phyloP scores from a whole-genome alignment of 2,797 vertebrate species.

The Parauchenoglanis ngamensis region DNA sequence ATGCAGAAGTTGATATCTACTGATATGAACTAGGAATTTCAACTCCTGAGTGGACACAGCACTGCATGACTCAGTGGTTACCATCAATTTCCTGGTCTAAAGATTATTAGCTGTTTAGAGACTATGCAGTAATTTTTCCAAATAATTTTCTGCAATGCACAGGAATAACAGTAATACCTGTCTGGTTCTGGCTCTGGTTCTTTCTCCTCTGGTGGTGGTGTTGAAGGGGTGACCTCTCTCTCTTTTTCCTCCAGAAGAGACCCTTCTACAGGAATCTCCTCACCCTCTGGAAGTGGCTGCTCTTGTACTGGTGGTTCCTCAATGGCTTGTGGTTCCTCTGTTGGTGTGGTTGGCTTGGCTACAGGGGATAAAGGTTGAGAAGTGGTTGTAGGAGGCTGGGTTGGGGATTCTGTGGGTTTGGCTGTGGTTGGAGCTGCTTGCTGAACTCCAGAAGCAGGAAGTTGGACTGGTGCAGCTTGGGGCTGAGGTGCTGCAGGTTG shows the following conservation, averaged over 20 bases:
- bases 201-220: slow-evolving; percentile 64
- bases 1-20: not conserved
- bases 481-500: slow-evolving; percentile 41
- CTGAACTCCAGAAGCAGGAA: slow-evolving; percentile 41
- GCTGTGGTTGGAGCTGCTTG: slow-evolving; percentile 50
- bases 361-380: slow-evolving; percentile 56
- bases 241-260: slow-evolving; percentile 57
- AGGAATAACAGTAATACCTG: slow-evolving; percentile 66
- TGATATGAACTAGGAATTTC: not conserved
- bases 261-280: slow-evolving; percentile 64
- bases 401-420: slow-evolving; percentile 43
- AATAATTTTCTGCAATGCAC: not conserved
- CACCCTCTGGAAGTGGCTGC: slow-evolving; percentile 51
- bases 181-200: slow-evolving; percentile 65
- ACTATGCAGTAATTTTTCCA: not conserved
- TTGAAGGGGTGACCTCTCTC: slow-evolving; percentile 60
- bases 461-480: slow-evolving; percentile 16
- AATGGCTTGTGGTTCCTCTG: slow-evolving; percentile 29
- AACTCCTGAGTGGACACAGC: not conserved
- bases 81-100: not conserved
- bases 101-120: not conserved
- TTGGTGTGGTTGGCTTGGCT: slow-evolving; percentile 39
- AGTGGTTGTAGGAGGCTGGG: slow-evolving; percentile 36
- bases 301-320: slow-evolving; percentile 58
- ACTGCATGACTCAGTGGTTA: not conserved